A percentile compares a stretch with the other conserved stretches of the same genome.
Conservation (phyloP, 2,888 invertebrate species). For the Periphyllus acericola region DNA sequence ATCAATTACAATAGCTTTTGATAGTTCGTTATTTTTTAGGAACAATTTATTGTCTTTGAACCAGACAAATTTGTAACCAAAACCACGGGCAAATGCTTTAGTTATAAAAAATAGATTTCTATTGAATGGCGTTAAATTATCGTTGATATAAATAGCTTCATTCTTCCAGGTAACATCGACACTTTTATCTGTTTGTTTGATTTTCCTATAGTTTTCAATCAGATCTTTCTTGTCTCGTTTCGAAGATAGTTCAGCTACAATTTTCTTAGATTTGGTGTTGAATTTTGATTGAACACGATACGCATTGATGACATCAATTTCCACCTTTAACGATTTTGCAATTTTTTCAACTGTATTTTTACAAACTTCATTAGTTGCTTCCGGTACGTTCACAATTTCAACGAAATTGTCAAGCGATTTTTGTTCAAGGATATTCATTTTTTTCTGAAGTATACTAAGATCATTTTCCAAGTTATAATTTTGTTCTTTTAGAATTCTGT, state of each 20-base stretch:
- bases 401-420: background rate
- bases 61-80: background rate
- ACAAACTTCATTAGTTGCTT: too few relatives aligned
- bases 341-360: background rate
- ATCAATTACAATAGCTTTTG: background rate
- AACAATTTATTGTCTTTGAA: background rate
- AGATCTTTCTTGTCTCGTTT: background rate
- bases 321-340: background rate
- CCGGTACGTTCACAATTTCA: too few relatives aligned
- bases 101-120: slow-evolving; percentile 28
- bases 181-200: background rate
- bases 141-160: slow-evolving; percentile 3
- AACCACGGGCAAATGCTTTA: background rate
- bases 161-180: background rate
- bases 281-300: background rate
- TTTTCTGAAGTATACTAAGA: background rate
- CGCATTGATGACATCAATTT: background rate
- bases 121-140: background rate
- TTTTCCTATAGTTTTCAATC: background rate
- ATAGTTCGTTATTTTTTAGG: background rate
- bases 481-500: slow-evolving; percentile 19
- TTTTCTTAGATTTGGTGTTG: too few relatives aligned
- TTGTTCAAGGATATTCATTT: slow-evolving; percentile 26
- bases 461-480: background rate
- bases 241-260: background rate